These are phyloP conservation scores for Amblyornis subalaris DNA, from an alignment of 2,113 vertebrate genomes.

Conservation along the genomic window DNA sequence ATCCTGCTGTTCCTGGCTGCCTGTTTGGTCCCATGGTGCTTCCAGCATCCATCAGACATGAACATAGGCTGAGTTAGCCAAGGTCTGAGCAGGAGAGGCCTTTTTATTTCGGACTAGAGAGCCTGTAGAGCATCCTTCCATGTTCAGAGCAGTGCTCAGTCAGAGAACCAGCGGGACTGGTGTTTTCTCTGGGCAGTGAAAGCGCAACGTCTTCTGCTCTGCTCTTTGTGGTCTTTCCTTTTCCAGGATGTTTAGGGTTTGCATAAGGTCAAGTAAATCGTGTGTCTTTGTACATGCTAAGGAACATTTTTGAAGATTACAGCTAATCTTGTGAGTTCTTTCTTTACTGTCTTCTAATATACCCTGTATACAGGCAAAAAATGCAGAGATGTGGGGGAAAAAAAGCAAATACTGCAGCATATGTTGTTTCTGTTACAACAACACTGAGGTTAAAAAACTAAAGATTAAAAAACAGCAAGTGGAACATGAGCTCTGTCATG, in stretches of 20 bases:
- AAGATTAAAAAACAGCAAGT: neutral
- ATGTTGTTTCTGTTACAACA: neutral
- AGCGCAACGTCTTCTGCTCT: neutral
- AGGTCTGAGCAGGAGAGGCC: neutral
- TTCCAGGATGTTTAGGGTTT: neutral
- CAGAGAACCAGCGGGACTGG: neutral
- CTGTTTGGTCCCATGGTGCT: neutral
- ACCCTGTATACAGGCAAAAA: neutral
- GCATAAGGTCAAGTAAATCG: neutral
- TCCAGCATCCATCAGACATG: neutral
- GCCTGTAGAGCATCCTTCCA: fast-evolving
- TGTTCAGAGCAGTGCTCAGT: neutral
- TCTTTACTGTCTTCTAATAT: neutral
- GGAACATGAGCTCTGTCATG: neutral
- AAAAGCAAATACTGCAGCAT: neutral
- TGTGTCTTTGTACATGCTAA: neutral
- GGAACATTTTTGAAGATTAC: neutral
- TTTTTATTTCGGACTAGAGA: neutral
- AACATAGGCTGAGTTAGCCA: neutral
- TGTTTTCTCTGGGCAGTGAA: neutral
- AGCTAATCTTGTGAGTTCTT: neutral
- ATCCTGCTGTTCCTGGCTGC: neutral
- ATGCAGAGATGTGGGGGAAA: neutral
- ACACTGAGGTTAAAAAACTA: neutral
- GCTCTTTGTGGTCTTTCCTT: neutral